These are phyloP conservation scores for Brachyhypopomus occidentalis DNA, from an alignment of 2,113 vertebrate species.

Conservation along the genomic window DNA sequence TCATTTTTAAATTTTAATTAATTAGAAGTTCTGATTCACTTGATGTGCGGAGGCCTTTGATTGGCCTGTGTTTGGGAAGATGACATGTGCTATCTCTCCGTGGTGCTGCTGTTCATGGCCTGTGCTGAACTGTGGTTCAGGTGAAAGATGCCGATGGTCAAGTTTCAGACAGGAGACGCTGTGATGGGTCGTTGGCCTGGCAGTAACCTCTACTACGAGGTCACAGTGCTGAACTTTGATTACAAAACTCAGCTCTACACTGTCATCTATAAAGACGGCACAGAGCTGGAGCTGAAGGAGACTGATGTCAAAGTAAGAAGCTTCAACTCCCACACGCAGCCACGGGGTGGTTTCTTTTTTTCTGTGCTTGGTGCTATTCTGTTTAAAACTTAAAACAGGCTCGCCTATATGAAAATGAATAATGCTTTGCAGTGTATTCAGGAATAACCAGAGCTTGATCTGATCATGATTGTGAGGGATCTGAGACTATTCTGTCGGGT, in stretches of 20 bases:
- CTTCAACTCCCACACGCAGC: not conserved
- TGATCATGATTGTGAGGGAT: not conserved
- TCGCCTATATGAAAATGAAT: too few relatives aligned
- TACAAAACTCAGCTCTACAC: constrained; percentile 82
- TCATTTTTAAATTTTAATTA: too few relatives aligned
- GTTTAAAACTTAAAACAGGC: too few relatives aligned
- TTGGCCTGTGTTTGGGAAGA: not conserved
- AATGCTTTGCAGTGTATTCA: too few relatives aligned
- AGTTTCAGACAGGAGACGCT: constrained; percentile 82
- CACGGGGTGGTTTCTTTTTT: not conserved
- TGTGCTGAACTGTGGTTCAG: constrained; percentile 40
- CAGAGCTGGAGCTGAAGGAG: constrained; percentile 88
- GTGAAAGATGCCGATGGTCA: constrained; percentile 80
- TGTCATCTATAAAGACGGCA: constrained; percentile 95
- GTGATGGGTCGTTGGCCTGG: constrained; percentile 98
- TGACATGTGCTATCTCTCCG: not conserved
- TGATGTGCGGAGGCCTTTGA: not conserved
- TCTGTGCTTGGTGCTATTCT: not conserved
- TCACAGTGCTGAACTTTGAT: constrained; percentile 81
- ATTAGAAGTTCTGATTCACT: not conserved
- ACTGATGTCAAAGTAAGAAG: constrained; percentile 85
- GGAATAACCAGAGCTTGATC: not conserved
- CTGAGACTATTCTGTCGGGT: too few relatives aligned
- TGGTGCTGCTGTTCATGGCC: not conserved
- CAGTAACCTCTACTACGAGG: constrained; percentile 91